Evolutionary conservation across 1,140 invertebrate genomes (phyloP).

Genomic region (Pachyrhynchus sulphureomaculatus): DNA sequence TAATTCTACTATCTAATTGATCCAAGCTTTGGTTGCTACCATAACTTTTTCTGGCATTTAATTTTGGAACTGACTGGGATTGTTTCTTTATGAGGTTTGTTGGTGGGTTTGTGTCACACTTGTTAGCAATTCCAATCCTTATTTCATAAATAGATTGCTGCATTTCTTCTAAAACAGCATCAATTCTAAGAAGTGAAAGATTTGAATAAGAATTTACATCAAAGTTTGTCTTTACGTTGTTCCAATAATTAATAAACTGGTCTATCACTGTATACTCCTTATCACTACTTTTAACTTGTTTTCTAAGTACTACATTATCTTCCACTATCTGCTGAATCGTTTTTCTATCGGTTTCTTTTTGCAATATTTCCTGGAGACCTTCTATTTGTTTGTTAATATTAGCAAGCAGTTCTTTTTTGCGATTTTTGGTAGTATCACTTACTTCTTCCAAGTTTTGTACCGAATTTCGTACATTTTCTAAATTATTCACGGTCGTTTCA

Average conservation of each 20-base stretch:
- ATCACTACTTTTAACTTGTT: constrained; percentile 24
- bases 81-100: constrained; percentile 15
- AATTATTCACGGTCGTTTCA: constrained; percentile 4
- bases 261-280: constrained; percentile 27
- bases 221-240: constrained; percentile 20
- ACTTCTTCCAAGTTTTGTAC: constrained; percentile 16
- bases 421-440: constrained; percentile 8
- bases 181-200: constrained; percentile 23
- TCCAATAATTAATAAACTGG: constrained; percentile 29
- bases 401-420: constrained; percentile 9
- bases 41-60: constrained; percentile 6
- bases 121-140: constrained; percentile 12
- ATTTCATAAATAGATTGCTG: constrained; percentile 24
- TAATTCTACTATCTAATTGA: constrained; percentile 2
- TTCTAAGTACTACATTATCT: constrained; percentile 23
- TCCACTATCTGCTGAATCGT: constrained; percentile 22
- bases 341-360: constrained; percentile 1
- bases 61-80: constrained; percentile 27
- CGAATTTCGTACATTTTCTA: constrained; percentile 7
- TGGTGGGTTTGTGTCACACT: constrained; percentile 16
- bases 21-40: constrained; percentile 12
- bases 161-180: constrained; percentile 22
- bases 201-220: constrained; percentile 22
- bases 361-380: background rate
- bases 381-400: constrained; percentile 1